A percentile compares a stretch with the other conserved stretches of the same genome.
phyloP scores from a whole-genome alignment of 2,797 vertebrate genomes.

The Antrozous pallidus region DNA sequence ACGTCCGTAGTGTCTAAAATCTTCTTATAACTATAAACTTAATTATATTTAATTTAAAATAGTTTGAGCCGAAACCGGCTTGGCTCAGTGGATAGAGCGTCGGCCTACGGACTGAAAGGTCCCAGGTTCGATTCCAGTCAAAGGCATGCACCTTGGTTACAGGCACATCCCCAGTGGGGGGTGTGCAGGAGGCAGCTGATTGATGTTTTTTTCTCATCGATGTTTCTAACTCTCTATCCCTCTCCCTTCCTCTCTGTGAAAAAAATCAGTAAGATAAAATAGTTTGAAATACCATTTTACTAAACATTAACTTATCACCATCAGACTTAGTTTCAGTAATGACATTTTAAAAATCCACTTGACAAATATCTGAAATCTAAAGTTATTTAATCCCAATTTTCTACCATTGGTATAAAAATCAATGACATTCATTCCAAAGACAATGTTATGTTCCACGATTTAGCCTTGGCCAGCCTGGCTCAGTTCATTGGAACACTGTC shows the following conservation, averaged over 20 bases:
- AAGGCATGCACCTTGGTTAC: too few relatives aligned
- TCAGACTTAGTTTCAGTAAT: not conserved
- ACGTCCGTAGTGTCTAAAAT: not conserved
- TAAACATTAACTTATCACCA: not conserved
- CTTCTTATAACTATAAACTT: not conserved
- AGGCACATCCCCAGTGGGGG: too few relatives aligned
- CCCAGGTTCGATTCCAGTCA: too few relatives aligned
- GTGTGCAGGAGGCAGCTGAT: too few relatives aligned
- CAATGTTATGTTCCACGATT: not conserved
- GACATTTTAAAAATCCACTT: not conserved
- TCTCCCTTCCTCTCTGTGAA: too few relatives aligned
- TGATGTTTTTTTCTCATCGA: too few relatives aligned
- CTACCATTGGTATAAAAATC: not conserved
- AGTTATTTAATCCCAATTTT: not conserved
- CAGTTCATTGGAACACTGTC: not conserved
- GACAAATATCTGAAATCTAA: not conserved
- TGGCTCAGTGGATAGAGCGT: too few relatives aligned
- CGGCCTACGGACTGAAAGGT: too few relatives aligned
- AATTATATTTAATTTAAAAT: slow-evolving; percentile 29
- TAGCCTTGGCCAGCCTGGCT: not conserved
- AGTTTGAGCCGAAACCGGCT: too few relatives aligned
- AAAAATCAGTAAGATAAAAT: too few relatives aligned
- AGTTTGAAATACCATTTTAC: slow-evolving; percentile 37
- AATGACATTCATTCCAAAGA: not conserved
- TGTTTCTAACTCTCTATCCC: too few relatives aligned